Percentiles rank a stretch among this genome's conserved stretches.
phyloP scores from a whole-genome alignment of 2,113 vertebrate species.

The Muntiacus reevesi region DNA sequence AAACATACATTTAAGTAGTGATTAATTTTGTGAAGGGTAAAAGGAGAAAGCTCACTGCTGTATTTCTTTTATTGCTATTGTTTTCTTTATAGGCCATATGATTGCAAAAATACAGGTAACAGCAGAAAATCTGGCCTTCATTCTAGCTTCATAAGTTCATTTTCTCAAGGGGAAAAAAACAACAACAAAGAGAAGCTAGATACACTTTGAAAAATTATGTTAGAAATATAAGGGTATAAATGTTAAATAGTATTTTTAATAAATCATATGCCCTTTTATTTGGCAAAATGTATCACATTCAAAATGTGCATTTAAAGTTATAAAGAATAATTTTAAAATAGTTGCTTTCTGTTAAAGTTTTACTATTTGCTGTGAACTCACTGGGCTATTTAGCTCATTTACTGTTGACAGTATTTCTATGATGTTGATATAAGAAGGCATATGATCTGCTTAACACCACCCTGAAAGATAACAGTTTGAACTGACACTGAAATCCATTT shows the following conservation, averaged over 20 bases:
- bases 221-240: background rate
- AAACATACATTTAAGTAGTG: background rate
- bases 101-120: background rate
- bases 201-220: background rate
- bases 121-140: background rate
- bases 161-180: background rate
- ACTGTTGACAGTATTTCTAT: background rate
- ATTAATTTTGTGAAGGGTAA: slow-evolving; percentile 2
- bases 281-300: background rate
- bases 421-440: background rate
- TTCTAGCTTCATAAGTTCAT: slow-evolving; percentile 3
- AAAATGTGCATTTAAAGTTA: background rate
- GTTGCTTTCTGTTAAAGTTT: background rate
- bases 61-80: background rate
- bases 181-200: background rate
- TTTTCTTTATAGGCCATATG: background rate
- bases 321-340: background rate
- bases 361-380: background rate
- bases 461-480: background rate
- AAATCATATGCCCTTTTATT: background rate
- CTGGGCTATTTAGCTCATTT: background rate
- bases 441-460: background rate
- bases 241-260: background rate
- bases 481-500: background rate
- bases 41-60: background rate